Base-by-base conservation (phyloP, 2,797 vertebrate genomes). In the Hoplostethus mediterraneus region DNA sequence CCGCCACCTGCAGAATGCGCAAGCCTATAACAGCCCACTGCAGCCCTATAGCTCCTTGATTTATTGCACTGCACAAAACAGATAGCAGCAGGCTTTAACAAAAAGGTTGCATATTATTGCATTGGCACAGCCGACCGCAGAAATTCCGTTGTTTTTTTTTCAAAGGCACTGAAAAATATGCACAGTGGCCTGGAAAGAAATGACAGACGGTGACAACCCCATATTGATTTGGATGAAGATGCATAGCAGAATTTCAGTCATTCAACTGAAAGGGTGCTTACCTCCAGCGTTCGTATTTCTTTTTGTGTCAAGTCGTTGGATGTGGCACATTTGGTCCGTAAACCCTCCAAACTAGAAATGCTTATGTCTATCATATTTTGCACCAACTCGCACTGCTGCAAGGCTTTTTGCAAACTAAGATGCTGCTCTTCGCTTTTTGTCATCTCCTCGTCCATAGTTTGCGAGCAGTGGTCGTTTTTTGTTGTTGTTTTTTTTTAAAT, bases 351-450 rank as follows among this genome's bases (percentile, higher is more conserved):
- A 93, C 97, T 98, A 91, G 97, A 97, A 94, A 98, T 97, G 94
- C 97, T 98, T 94, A 98, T 96, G 94, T 98, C 97, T 89, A 98
- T 98, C 97, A 98, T 98, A 88, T 98, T 97, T 81, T 98, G 97
- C 93, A 98, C 97, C 95, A 98, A 92, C 93, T 98, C 97, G 94
- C 97, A 98, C 96, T 98, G 97, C 95, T 98, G 96, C 95, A 98
- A 94, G 93, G 97, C 97, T 96, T 97, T 98, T 90, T 98, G 97
- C 96, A 97, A 95, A 96, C 96, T 97, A 88, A 97, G 94, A 92
- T 94, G 95, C 93, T 95, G 95, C 93, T 97, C 96, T 88, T 97
- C 97, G 95, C 95, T 96, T 95, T 95, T 95, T 92, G 96, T 95
- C 95, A 96, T 96, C 93, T 97, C 96, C 95, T 97, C 97, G 94